Evolutionary conservation across 1,140 invertebrate species (phyloP), one percentile per base, ranked within the genome.

Genomic region (Anadara kagoshimensis): DNA sequence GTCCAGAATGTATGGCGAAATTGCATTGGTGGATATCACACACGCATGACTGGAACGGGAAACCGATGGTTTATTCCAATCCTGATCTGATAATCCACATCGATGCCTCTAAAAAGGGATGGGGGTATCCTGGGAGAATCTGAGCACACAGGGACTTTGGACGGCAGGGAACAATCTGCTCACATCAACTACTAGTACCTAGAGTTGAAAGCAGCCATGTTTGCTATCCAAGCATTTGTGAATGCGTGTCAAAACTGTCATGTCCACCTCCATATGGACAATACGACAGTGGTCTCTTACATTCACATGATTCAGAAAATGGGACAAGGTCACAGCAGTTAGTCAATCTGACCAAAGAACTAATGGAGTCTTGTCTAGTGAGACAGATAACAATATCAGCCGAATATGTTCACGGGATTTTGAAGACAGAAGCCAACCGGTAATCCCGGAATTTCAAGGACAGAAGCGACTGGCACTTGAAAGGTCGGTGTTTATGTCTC

Each of bases 51-150:
- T 63, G 59, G 47, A 70, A 70, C 41, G 68, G 57, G 16, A 70
- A 70, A 73, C 16, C 12, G 20, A 61, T 73, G 18, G 49, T 67
- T 22, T 36, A 12, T n/a, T 26, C 71, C 36, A 24, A 36, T 14
- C 71, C 71, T 45, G 66, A 69, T 20, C 1, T 69, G 26, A 58
- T 69, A 12, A 58, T 69, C n/a, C 20, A 69, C 41, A 67, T 29
- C 47, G 64, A 73, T 68, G 62, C 70, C 22, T 73, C 24, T 58
- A 66, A 51, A 44, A 18, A 45, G 70, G 64, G 24, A 62, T 54
- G 71, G 59, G 43, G 20, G 59, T 41, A 62, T 36, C n/a, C 14
- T 45, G n/a, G 20, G 59, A 41, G 5, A 12, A 26, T 1, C 43
- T 22, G 41, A 12, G 22, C 4, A 62, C 41, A 14, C 7, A 24